Base-by-base conservation (phyloP, 2,797 vertebrate species). In the Spheniscus humboldti region DNA sequence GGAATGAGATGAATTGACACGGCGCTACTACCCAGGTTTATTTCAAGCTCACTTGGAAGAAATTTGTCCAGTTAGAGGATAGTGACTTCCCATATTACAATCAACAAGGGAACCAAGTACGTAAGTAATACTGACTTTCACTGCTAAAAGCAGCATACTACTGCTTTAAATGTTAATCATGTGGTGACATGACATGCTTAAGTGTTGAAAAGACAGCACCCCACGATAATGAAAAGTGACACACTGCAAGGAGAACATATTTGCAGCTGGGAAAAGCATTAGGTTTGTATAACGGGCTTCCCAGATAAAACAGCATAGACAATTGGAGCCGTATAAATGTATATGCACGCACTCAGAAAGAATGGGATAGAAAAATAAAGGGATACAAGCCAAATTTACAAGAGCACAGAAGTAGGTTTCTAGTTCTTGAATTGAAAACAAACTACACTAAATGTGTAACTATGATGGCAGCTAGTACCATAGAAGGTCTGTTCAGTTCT, bases 291-390 rank as follows among this genome's bases (percentile, higher is more conserved):
- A 95, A 90, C 45, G n/a, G 31, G 23, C 74, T 96, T 95, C 82
- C 92, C 96, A 97, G 94, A 91, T 55, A 81, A 91, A 94, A 86
- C 39, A 97, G 78, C 68, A 78, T 18, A 92, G 67, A 35, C 31
- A 94, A 45, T 0, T 86, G 56, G 79, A 90, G 52, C 66, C 53
- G 20, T 60, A 67, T 52, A 83, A 91, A 86, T 84, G 55, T 28
- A 63, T 53, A 55, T 6, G 55, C 2, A 48, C 4, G 24, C 66
- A 18, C 20, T 52, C 7, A 66, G 31, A 69, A 68, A 63, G 52
- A 93, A 83, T 2, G 2, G 14, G 11, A 19, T 3, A 67, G 37
- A 24, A 84, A 91, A 96, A 85, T 15, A n/a, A 35, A 77, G 57
- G n/a, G 11, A 81, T 48, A 47, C 2, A 59, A 22, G 25, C 60